phyloP scores from a whole-genome alignment of 2,113 vertebrate species.

The Saccopteryx leptura region DNA sequence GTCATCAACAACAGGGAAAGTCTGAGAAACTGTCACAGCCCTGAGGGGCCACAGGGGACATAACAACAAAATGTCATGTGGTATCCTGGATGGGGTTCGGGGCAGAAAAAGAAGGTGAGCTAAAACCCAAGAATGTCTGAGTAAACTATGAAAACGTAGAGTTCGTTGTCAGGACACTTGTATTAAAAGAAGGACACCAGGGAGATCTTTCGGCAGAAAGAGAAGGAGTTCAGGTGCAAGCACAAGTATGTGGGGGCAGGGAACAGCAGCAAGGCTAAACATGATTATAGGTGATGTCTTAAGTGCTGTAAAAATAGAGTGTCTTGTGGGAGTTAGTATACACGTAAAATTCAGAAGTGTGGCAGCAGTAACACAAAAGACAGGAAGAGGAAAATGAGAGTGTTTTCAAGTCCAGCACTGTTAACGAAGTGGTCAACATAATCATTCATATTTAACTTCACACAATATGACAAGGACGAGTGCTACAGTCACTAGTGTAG shows the following conservation, averaged over 20 bases:
- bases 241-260: background rate
- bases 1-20: background rate
- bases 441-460: background rate
- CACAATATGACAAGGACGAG: accelerated
- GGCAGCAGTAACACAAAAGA: background rate
- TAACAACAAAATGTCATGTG: background rate
- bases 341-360: background rate
- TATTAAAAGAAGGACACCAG: background rate
- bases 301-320: background rate
- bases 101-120: background rate
- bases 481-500: background rate
- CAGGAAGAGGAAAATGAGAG: background rate
- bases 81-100: background rate
- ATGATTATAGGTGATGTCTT: background rate
- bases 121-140: background rate
- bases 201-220: background rate
- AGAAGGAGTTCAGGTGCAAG: background rate
- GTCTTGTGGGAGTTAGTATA: background rate
- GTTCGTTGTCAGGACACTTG: no score
- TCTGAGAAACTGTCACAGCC: background rate
- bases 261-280: background rate
- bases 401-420: background rate
- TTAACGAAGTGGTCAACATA: background rate
- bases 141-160: background rate
- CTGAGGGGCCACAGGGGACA: background rate